Conservation (phyloP, 2,888 invertebrate genomes). For the Pomacea canaliculata region DNA sequence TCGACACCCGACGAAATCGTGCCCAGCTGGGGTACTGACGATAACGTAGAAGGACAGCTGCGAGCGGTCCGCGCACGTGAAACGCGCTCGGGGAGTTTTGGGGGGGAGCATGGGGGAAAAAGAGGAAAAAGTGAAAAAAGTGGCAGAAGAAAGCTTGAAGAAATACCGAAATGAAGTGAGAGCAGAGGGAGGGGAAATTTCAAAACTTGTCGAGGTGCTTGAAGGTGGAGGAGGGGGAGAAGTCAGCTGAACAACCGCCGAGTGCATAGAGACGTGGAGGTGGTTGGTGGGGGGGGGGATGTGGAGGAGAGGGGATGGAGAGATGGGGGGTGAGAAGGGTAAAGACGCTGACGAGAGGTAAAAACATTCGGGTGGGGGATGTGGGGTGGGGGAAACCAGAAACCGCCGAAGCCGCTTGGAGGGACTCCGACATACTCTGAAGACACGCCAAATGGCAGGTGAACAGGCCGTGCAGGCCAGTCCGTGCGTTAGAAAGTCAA, state of each 20-base stretch:
- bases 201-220: background rate
- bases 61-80: constrained; percentile 28
- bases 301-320: background rate
- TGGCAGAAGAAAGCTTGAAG: background rate
- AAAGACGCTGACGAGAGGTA: too few relatives aligned
- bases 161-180: constrained; percentile 14
- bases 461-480: too few relatives aligned
- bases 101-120: background rate
- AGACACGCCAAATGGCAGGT: too few relatives aligned
- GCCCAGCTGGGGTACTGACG: constrained; percentile 32
- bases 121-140: background rate
- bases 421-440: too few relatives aligned
- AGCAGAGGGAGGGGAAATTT: background rate
- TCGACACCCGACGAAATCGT: constrained; percentile 28
- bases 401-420: too few relatives aligned
- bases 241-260: background rate
- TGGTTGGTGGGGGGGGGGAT: background rate
- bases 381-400: too few relatives aligned
- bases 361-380: too few relatives aligned
- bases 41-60: constrained; percentile 40
- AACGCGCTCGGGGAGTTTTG: background rate
- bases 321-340: too few relatives aligned
- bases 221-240: background rate
- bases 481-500: too few relatives aligned
- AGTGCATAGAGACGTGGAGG: background rate